Base-by-base conservation (phyloP, 2,888 invertebrate genomes). In the Agrochola macilenta region DNA sequence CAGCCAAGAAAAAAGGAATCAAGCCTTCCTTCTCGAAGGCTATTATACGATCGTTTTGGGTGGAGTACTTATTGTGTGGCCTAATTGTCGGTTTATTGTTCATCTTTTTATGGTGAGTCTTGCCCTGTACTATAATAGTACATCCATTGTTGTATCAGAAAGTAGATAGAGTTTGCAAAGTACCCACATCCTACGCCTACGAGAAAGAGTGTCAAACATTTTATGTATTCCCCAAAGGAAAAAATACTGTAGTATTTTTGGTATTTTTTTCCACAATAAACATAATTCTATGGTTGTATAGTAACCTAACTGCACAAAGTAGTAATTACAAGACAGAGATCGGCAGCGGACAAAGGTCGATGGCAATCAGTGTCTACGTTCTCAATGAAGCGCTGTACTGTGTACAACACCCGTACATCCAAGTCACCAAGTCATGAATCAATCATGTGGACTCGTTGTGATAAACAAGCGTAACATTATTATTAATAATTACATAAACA, bases 11-110 rank as follows among this genome's bases (percentile, higher is more conserved):
- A 78, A 92, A 93, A 69, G 96, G 96, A n/a, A 92, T 93, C 57
- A 96, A 97, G 78, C 98, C 98, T 0, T 97, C 97, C 69, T 94
- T 98, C 65, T 92, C 97, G 9, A 97, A 93, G 83, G 98, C 97
- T 11, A 96, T 98, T 74, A 90, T 96, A 61, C 97, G 97, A 84
- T 97, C 97, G 14, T 98, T 98, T 93, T 96, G 97, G 88, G 92
- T 97, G 77, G 96, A 97, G 69, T 97, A 97, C 88, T 95, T 97
- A 92, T 86, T 97, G 17, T 97, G 97, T 89, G 98, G 98, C 71
- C 87, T 97, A 52, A 92, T 97, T 80, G 93, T 97, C 69, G 97
- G 97, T 69, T 84, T 98, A 69, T 92, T 97, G 75, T 97, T 97
- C 84, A 95, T 97, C 79, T 85, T 97, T 83, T 86, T 98, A 87